These are phyloP conservation scores for Macrophya annulata DNA, from an alignment of 2,888 invertebrate genomes.

Conservation along the genomic window DNA sequence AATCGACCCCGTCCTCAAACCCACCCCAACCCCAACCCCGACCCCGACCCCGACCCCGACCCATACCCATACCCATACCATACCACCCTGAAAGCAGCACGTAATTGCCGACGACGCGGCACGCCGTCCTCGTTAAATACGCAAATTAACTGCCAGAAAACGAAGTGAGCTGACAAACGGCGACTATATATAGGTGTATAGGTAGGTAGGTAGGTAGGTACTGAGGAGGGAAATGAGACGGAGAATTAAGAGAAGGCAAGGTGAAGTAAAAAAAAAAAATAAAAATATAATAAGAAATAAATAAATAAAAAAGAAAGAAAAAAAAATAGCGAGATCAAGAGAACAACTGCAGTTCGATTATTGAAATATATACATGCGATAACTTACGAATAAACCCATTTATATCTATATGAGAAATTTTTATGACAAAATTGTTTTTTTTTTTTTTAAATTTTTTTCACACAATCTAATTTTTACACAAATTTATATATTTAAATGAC, in stretches of 20 bases:
- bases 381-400: no score
- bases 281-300: no score
- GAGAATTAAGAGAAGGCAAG: background rate
- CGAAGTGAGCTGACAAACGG: constrained; percentile 53
- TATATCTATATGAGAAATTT: no score
- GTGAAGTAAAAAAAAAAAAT: background rate
- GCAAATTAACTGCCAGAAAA: constrained; percentile 53
- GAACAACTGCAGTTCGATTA: background rate
- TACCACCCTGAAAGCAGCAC: constrained; percentile 10
- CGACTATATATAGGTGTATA: no score
- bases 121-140: constrained; percentile 53
- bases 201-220: background rate
- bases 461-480: background rate
- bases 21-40: background rate
- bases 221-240: background rate
- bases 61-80: background rate
- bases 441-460: no score
- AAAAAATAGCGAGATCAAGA: background rate
- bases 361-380: no score
- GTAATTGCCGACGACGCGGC: constrained; percentile 52
- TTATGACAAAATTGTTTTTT: no score
- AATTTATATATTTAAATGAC: no score
- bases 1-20: constrained; percentile 18
- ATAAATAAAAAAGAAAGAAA: no score
- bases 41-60: constrained; percentile 6